Conservation (phyloP, 2,113 vertebrate genomes). For the Archilochus colubris region DNA sequence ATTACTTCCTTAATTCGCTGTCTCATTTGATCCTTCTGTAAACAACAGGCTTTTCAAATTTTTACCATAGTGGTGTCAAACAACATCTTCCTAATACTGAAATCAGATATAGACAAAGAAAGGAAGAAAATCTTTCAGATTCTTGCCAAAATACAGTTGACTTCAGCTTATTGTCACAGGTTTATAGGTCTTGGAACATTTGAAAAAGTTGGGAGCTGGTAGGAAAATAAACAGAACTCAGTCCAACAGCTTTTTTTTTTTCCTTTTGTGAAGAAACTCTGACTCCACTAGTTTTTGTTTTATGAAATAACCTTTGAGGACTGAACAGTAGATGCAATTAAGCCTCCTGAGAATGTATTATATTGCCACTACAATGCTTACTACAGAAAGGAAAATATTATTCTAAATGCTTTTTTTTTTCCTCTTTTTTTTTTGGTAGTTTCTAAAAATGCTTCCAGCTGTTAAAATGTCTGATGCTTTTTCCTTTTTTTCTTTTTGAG, state of each 20-base stretch:
- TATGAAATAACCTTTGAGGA: conserved; percentile 26
- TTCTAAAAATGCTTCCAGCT: conserved; percentile 63
- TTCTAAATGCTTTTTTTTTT: background rate
- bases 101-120: background rate
- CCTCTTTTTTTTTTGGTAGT: background rate
- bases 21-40: background rate
- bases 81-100: background rate
- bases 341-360: background rate
- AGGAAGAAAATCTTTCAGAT: background rate
- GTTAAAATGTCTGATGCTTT: conserved; percentile 51
- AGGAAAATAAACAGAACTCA: background rate
- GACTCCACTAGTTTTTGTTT: conserved; percentile 4
- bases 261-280: background rate
- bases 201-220: background rate
- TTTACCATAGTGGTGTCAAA: background rate
- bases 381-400: conserved; percentile 44
- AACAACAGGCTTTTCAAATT: background rate
- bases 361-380: background rate
- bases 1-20: background rate
- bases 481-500: background rate
- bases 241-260: background rate
- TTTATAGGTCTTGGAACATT: background rate
- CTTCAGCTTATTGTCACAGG: background rate
- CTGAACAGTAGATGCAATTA: conserved; percentile 29
- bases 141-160: background rate